These are phyloP conservation scores for Coboldia fuscipes DNA, from an alignment of 1,140 invertebrate species.

Conservation along the genomic window DNA sequence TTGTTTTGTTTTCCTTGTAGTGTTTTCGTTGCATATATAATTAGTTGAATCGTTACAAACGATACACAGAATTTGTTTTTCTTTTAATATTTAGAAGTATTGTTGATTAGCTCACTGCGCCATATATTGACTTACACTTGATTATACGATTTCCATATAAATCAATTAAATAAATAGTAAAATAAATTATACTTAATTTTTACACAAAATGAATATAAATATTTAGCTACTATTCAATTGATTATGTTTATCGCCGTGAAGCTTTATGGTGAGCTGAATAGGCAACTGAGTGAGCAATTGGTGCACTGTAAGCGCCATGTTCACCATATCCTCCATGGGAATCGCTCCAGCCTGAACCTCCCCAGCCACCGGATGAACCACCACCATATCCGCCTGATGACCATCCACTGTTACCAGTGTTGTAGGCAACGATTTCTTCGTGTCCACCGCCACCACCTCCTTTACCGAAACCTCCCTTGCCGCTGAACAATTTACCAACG, in stretches of 20 bases:
- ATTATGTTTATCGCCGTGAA: slow-evolving; percentile 4
- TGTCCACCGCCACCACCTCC: slow-evolving; percentile 12
- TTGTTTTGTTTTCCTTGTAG: too few species aligned
- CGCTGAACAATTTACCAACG: slow-evolving; percentile 24
- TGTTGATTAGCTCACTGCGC: too few species aligned
- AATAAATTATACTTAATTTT: too few species aligned
- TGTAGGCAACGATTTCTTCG: slow-evolving; percentile 3
- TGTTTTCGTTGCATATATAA: too few species aligned
- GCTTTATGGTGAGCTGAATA: slow-evolving; percentile 21
- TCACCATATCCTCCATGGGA: slow-evolving; percentile 18
- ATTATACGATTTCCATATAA: too few species aligned
- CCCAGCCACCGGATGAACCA: slow-evolving; percentile 14
- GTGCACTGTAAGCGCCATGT: slow-evolving; percentile 21
- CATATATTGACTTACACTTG: too few species aligned
- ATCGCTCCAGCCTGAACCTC: slow-evolving; percentile 17
- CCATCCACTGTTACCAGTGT: slow-evolving; percentile 12
- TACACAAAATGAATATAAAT: too few species aligned
- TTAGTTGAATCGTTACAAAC: too few species aligned
- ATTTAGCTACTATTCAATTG: too few species aligned
- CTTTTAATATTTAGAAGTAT: too few species aligned
- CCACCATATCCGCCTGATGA: slow-evolving; percentile 14
- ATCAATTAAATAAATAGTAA: too few species aligned
- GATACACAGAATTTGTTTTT: too few species aligned
- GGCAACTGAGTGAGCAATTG: slow-evolving; percentile 22
- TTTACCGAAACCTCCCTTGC: slow-evolving; percentile 16